Evolutionary conservation across 2,113 vertebrate genomes (phyloP).

Genomic region (Podilymbus podiceps): DNA sequence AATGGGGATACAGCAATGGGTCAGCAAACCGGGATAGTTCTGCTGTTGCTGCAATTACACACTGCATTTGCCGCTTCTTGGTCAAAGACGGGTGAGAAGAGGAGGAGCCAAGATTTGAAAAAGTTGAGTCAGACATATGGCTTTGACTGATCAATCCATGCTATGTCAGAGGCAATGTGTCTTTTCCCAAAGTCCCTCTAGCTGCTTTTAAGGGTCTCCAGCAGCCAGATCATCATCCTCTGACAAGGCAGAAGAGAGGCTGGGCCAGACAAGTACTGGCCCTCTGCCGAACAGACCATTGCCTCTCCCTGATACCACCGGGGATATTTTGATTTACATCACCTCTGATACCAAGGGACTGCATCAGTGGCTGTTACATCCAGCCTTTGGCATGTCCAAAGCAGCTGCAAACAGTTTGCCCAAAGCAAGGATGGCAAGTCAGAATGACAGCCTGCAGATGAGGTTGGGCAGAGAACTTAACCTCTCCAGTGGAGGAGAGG

Average conservation of each 20-base stretch:
- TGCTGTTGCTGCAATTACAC: background rate
- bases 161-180: background rate
- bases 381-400: background rate
- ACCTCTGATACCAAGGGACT: background rate
- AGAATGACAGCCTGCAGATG: background rate
- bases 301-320: background rate
- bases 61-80: background rate
- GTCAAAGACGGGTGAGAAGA: background rate
- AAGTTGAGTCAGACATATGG: background rate
- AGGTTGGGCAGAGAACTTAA: background rate
- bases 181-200: background rate
- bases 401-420: background rate
- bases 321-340: background rate
- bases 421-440: background rate
- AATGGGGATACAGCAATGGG: background rate
- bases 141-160: background rate
- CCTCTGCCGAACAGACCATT: background rate
- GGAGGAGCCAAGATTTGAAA: background rate
- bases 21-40: background rate
- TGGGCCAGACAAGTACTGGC: background rate
- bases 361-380: background rate
- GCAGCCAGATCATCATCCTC: background rate
- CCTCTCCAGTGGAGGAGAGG: no score
- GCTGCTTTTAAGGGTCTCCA: background rate
- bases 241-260: background rate